Base-by-base conservation (phyloP, 2,797 vertebrate species). In the Scomberomorus guttatus region DNA sequence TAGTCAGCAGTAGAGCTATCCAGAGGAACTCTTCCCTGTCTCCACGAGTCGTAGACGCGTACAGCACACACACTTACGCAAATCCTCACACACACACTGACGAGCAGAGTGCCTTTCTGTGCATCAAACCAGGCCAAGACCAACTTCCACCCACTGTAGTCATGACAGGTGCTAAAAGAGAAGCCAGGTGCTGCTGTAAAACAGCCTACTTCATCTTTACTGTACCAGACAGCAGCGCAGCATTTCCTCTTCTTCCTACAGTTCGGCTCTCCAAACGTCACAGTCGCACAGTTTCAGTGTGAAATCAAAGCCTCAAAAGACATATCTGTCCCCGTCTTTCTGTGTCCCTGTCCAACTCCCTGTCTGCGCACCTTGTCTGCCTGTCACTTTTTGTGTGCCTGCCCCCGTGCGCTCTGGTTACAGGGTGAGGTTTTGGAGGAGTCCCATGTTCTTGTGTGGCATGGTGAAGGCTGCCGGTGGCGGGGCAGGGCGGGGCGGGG, bases 91-190 rank as follows among this genome's bases (percentile, higher is more conserved):
- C 32, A 56, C n/a, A 66, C n/a, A 42, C 29, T 42, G 39, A 8
- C n/a, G 3, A 57, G 59, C 50, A 56, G 34, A 5, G 55, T 39
- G 46, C 81, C 48, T 75, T 66, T 73, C 44, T 76, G 32, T 73
- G 78, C 37, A 25, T 78, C 75, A 51, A 77, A 83, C 70, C 75
- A 85, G 86, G 86, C 83, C 89, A 80, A 83, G 78, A 85, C 73
- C 82, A 75, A 80, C 83, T 72, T 61, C 80, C 79, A 74, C 84
- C 88, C 81, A 81, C 84, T 84, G 80, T 50, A 85, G 77, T 78
- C 84, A 80, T 86, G 90, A 90, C 92, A 93, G 89, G 85, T 88
- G 91, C 81, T 90, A 77, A 90, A 86, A 89, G 76, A 79, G 70
- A 90, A 67, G 42, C 73, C 66, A 73, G 56, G 65, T 5, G 39